Conservation (phyloP, 2,888 invertebrate species). For the Sphaeridia pumilis region DNA sequence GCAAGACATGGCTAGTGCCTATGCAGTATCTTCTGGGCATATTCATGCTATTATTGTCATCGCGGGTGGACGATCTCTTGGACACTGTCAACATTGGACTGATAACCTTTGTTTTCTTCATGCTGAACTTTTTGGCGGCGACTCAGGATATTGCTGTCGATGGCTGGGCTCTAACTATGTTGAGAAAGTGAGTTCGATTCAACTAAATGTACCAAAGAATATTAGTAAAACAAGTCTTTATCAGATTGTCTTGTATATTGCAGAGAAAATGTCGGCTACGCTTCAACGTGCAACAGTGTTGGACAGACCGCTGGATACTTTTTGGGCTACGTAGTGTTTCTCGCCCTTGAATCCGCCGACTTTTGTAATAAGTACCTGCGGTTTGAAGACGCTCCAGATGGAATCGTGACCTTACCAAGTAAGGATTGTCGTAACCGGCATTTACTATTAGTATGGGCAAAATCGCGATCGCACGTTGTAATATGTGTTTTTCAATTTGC, state of each 20-base stretch:
- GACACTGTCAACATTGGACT: conserved; percentile 56
- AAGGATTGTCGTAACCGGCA: conserved; percentile 24
- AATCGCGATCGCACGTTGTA: background rate
- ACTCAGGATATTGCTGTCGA: conserved; percentile 99
- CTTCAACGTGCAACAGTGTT: conserved; percentile 96
- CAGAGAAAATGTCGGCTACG: conserved; percentile 89
- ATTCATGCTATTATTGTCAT: conserved; percentile 79
- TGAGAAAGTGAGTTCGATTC: conserved; percentile 68
- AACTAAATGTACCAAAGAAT: too few relatives aligned
- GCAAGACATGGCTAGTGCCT: conserved; percentile 93
- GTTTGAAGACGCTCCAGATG: conserved; percentile 54
- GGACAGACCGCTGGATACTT: conserved; percentile 98
- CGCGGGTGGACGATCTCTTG: conserved; percentile 61
- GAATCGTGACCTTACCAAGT: conserved; percentile 56
- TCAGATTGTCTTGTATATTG: too few relatives aligned
- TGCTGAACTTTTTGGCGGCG: conserved; percentile 89
- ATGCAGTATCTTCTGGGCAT: conserved; percentile 80
- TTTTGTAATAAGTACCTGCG: conserved; percentile 92
- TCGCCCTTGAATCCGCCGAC: conserved; percentile 87
- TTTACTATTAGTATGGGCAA: too few relatives aligned
- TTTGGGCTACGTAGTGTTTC: conserved; percentile 88
- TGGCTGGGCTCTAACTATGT: conserved; percentile 99
- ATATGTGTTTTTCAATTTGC: conserved; percentile 11
- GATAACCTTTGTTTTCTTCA: conserved; percentile 76
- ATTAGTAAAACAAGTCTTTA: too few relatives aligned